Base-by-base conservation (phyloP, 2,888 invertebrate genomes). In the Alviniconcha strummeri region DNA sequence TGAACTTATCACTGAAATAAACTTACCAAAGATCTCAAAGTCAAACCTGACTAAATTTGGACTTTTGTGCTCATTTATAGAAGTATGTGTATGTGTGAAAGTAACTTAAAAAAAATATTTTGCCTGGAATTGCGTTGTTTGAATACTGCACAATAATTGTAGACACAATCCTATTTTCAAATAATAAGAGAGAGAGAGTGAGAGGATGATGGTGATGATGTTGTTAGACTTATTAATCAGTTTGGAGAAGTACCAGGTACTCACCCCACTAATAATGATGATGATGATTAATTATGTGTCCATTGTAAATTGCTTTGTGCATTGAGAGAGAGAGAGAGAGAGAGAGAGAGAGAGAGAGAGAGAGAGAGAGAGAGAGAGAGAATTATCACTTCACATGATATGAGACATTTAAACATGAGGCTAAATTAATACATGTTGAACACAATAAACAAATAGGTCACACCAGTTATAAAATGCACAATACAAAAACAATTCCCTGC, bases 301-400 rank as follows among this genome's bases (percentile, higher is more conserved):
- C 17, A 17, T 4, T 64, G 11, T 64, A 64, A 64, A 64, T 36
- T 36, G 36, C 36, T 36, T 36, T 36, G 36, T 36, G 36, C 36
- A 36, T 36, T 36, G 17, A 69, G 69, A 69, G n/a, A 71, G 71
- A 71, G 19, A 71, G 71, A 71, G n/a, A 71, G 71, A 71, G 71
- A 71, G n/a, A 71, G 71, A 71, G 71, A 71, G 69, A 69, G 71
- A 55, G 71, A 71, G 80, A 55, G 80, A 71, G 64, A 71, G 80
- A 71, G 80, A 55, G 80, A 80, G 71, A 71, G 69, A 15, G 71
- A 80, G 69, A 71, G 80, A 80, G 55, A 64, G 69, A 71, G 71
- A n/a, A 71, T 9, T 6, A 71, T 19, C n/a, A n/a, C n/a, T 15
- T 9, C 7, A 64, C 15, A 64, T 64, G n/a, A 71, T 19, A 0